Base-by-base conservation (phyloP, 2,113 vertebrate species). In the Pampusana beccarii region DNA sequence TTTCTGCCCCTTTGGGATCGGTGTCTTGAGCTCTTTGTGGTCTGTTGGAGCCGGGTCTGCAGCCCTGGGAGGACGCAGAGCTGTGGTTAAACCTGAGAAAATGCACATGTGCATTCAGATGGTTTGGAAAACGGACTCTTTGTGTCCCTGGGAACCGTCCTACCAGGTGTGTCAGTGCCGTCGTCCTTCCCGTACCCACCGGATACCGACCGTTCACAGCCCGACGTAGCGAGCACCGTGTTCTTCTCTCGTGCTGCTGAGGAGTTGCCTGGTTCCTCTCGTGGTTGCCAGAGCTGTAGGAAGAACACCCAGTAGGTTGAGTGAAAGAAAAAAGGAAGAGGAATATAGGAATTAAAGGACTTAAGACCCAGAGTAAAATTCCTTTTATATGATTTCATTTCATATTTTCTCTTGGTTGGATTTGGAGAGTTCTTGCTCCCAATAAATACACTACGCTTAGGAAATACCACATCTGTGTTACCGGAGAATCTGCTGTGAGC, bases 371-470 rank as follows among this genome's bases (percentile, higher is more conserved):
- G 36, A 57, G 66, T 46, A 88, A 44, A 74, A 81, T 90, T 94
- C 57, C 46, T 44, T 71, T 86, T 24, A 3, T 56, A 56, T 58
- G 74, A 92, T 92, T 90, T 92, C 33, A 48, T 95, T 66, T 86
- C n/a, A 10, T 93, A 10, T 79, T 95, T 95, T 95, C 66, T 88
- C 83, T 58, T 80, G 70, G 51, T 86, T 67, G 53, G 56, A 34
- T 92, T 86, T 84, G 93, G 85, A 34, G 6, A 80, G 75, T 78
- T 92, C 74, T 92, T 40, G 1, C 48, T 90, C 69, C 79, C 72
- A 44, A 3, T 82, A 88, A 92, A 74, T 53, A 13, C 3, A 38
- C 90, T 92, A 46, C 88, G 86, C 67, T 78, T 93, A 83, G 86
- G 93, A 93, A 91, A 86, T 75, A 71, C 48, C 71, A 70, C 84